These are phyloP conservation scores for Philantomba maxwellii DNA, from an alignment of 2,113 vertebrate genomes.

Conservation along the genomic window DNA sequence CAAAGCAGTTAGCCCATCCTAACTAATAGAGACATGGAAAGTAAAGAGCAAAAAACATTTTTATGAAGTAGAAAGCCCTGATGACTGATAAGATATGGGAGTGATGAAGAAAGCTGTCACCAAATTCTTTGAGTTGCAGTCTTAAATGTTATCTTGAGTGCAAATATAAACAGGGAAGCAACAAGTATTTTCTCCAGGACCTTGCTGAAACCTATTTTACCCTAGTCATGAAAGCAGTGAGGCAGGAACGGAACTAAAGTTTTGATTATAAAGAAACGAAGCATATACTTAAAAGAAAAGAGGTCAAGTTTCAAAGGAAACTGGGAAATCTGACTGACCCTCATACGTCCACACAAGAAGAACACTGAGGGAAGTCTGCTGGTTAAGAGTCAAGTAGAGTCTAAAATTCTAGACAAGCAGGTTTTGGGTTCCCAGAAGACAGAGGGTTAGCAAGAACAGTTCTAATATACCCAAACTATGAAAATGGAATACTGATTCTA, in stretches of 20 bases:
- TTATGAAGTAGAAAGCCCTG: background rate
- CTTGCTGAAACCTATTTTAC: background rate
- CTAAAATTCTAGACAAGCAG: background rate
- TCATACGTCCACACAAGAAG: background rate
- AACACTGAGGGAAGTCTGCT: background rate
- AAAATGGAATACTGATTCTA: background rate
- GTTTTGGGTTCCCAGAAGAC: background rate
- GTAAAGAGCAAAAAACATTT: slow-evolving; percentile 50
- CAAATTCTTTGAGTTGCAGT: slow-evolving; percentile 9
- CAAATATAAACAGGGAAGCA: slow-evolving; percentile 1
- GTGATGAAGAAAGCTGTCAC: slow-evolving; percentile 21
- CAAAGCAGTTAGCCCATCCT: background rate
- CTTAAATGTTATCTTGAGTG: background rate
- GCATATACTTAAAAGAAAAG: background rate
- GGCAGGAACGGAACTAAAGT: background rate
- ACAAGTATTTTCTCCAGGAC: background rate
- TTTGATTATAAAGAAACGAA: background rate
- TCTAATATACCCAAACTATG: background rate
- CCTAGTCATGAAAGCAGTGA: background rate
- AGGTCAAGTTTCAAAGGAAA: background rate
- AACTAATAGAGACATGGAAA: background rate
- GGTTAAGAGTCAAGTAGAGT: background rate
- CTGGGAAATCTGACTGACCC: background rate
- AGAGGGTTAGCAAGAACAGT: background rate
- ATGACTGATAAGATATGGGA: slow-evolving; percentile 4